These are phyloP conservation scores for Oncorhynchus clarkii DNA, from an alignment of 2,113 vertebrate genomes.

Conservation along the genomic window DNA sequence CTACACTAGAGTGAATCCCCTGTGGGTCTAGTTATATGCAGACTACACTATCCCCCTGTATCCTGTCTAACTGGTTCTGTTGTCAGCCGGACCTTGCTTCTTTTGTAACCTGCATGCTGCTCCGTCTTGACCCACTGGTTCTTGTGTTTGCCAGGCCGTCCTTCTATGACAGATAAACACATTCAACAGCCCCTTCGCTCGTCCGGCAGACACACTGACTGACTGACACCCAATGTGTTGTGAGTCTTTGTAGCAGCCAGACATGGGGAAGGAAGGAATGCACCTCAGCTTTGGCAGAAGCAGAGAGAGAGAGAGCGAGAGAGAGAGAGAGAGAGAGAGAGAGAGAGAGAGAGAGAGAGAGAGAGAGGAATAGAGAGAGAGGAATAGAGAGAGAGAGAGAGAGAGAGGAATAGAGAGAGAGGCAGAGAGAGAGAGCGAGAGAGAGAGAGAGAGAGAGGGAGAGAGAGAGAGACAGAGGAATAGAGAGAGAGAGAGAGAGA, in stretches of 20 bases:
- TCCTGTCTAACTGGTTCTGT: neutral
- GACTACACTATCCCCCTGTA: neutral
- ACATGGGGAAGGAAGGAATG: slow-evolving; percentile 13
- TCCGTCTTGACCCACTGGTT: neutral
- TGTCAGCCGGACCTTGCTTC: neutral
- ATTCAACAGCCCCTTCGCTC: slow-evolving; percentile 13
- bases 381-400: no score
- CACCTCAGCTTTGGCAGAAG: neutral
- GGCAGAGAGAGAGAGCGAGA: no score
- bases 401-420: no score
- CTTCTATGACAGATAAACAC: slow-evolving; percentile 57
- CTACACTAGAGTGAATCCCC: no score
- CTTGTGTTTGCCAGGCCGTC: slow-evolving; percentile 19
- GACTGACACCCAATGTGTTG: slow-evolving; percentile 44
- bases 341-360: no score
- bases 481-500: slow-evolving; percentile 18
- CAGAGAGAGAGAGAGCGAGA: neutral
- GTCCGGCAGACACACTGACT: slow-evolving; percentile 41
- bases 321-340: no score
- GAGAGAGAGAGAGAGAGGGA: no score
- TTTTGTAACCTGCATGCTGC: neutral
- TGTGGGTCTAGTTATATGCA: no score
- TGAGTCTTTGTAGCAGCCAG: slow-evolving; percentile 27
- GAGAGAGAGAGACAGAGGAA: neutral
- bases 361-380: no score